Conservation (phyloP, 2,113 vertebrate species). For the Silurus glanis region DNA sequence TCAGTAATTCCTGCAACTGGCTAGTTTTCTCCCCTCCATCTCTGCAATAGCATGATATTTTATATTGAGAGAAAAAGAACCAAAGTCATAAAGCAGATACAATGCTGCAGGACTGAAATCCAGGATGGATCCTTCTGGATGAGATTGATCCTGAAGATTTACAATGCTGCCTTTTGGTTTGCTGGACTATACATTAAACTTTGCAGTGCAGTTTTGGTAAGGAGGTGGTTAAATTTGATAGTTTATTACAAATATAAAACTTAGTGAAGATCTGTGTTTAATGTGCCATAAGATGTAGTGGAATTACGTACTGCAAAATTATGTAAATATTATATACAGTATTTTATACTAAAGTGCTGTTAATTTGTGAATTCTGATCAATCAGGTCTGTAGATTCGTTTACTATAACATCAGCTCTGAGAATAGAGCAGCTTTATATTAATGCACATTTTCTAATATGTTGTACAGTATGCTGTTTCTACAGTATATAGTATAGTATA, state of each 20-base stretch:
- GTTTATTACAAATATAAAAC: background rate
- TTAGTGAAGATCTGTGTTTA: background rate
- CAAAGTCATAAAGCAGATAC: constrained; percentile 14
- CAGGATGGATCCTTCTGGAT: background rate
- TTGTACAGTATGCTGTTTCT: background rate
- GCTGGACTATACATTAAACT: background rate
- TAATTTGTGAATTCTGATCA: background rate
- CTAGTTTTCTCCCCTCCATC: background rate
- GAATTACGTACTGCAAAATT: background rate
- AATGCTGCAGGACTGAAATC: constrained; percentile 10
- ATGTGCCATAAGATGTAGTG: background rate
- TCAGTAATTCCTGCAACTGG: background rate
- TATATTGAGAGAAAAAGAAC: background rate
- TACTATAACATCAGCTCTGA: background rate
- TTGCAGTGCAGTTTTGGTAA: background rate
- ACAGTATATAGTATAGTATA: background rate
- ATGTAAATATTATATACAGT: background rate
- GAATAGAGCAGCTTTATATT: background rate
- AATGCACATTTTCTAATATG: background rate
- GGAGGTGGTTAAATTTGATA: constrained; percentile 3
- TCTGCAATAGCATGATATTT: background rate
- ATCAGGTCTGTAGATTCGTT: background rate
- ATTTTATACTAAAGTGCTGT: background rate
- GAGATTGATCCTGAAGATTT: constrained; percentile 16
- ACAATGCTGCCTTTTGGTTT: background rate